Base-by-base conservation (phyloP, 2,888 invertebrate genomes). In the Pandemis cinnamomeana region DNA sequence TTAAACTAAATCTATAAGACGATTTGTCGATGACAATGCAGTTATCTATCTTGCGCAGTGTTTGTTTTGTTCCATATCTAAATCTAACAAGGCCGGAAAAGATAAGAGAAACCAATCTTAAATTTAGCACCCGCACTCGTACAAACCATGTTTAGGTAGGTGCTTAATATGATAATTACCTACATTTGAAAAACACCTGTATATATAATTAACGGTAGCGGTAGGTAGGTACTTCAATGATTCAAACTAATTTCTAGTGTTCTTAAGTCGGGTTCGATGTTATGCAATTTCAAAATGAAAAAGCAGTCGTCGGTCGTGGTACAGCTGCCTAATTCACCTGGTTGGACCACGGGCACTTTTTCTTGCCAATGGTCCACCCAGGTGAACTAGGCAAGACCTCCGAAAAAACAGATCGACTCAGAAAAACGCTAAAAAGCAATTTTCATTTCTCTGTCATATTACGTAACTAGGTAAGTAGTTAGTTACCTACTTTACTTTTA, bases 101-200 rank as follows among this genome's bases (percentile, higher is more conserved):
- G 72, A 74, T 74, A 71, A 67, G 70, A 66, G 44, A 53, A 63
- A 67, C 64, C 60, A 71, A 71, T 67, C 61, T 58, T 58, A 58
- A 58, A 58, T 58, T 58, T 58, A 27, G 58, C 8, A 27, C 11
- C 58, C 55, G 44, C 42, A 42, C 67, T n/a, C 20, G 4, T 7
- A 20, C 7, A 44, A 46, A 64, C 46, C 13, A 27, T 61, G 15
- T 62, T 63, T 62, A 20, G 13, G 20, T 42, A 53, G 3, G 53
- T 44, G 63, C 53, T 72, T 64, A 60, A 48, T 73, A 69, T 66
- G 71, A 58, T 76, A 76, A 76, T 72, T 76, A 36, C 27, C 27
- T 46, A 64, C 61, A 7, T 67, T 72, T 62, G 15, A 62, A 15
- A 60, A 71, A 71, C 44, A 55, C 20, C 46, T 64, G 71, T 20